Conservation (phyloP, 64 coral and sea anemone genomes). For the Montipora efflorescens region DNA sequence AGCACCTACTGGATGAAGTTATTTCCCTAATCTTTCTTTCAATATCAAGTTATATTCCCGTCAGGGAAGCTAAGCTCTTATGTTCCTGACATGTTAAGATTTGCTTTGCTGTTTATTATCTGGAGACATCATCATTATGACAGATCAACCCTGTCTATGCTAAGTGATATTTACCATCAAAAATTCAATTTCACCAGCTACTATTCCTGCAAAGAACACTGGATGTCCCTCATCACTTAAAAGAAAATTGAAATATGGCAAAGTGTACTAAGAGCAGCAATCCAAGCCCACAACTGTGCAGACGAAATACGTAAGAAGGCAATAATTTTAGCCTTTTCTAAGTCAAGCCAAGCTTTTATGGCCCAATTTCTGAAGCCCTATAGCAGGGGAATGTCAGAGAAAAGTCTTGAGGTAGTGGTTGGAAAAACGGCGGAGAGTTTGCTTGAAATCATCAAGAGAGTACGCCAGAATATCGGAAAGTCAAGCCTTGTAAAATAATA, state of each 20-base stretch:
- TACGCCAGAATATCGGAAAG: slow-evolving; percentile 63
- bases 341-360: slow-evolving; percentile 50
- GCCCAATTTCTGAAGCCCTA: slow-evolving; percentile 58
- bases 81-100: slow-evolving; percentile 56
- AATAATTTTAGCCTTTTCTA: slow-evolving; percentile 55
- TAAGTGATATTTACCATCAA: slow-evolving; percentile 78
- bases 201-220: slow-evolving; percentile 53
- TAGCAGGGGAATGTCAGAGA: slow-evolving; percentile 54
- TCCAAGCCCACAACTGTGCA: slow-evolving; percentile 41
- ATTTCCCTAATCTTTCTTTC: slow-evolving; percentile 74
- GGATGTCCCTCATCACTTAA: slow-evolving; percentile 55
- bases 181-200: slow-evolving; percentile 48
- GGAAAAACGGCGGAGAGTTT: slow-evolving; percentile 69
- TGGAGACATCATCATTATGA: slow-evolving; percentile 83
- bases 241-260: slow-evolving; percentile 92
- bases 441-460: slow-evolving; percentile 40
- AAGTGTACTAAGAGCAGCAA: slow-evolving; percentile 51
- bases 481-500: slow-evolving; percentile 59
- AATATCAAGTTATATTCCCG: slow-evolving; percentile 61
- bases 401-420: slow-evolving; percentile 29
- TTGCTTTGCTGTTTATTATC: slow-evolving; percentile 64
- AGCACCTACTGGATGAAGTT: slow-evolving; percentile 73
- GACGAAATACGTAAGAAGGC: slow-evolving; percentile 71
- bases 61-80: slow-evolving; percentile 67
- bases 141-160: slow-evolving; percentile 66